phyloP scores from a whole-genome alignment of 2,888 invertebrate species.

The Iphiclides podalirius region DNA sequence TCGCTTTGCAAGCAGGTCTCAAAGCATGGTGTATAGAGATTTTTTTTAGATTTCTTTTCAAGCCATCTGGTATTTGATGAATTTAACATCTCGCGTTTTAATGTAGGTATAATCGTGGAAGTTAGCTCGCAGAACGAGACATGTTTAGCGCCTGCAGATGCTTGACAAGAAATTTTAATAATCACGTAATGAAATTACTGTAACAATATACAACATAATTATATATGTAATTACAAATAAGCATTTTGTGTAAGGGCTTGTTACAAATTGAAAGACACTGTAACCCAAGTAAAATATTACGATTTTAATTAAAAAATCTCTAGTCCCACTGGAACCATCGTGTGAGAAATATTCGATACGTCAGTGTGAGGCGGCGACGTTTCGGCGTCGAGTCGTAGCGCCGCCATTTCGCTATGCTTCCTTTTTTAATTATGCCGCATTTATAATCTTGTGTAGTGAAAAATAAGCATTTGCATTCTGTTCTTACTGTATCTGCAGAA shows the following conservation, averaged over 20 bases:
- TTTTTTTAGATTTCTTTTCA: conserved; percentile 74
- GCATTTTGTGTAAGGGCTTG: conserved; percentile 83
- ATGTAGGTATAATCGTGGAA: conserved; percentile 28
- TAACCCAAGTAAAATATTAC: conserved; percentile 81
- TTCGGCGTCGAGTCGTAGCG: conserved; percentile 34
- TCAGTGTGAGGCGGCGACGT: conserved; percentile 41
- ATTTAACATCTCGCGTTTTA: conserved; percentile 30
- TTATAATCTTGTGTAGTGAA: conserved; percentile 73
- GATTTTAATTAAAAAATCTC: conserved; percentile 82
- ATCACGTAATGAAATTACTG: conserved; percentile 80
- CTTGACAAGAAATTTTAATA: conserved; percentile 73
- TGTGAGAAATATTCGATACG: conserved; percentile 61
- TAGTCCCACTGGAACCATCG: conserved; percentile 84
- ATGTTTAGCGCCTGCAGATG: conserved; percentile 53
- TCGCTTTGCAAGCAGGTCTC: conserved; percentile 71
- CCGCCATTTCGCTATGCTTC: conserved; percentile 72
- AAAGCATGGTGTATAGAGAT: conserved; percentile 77
- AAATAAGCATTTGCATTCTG: conserved; percentile 76
- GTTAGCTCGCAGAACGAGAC: conserved; percentile 34
- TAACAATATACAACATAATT: conserved; percentile 75
- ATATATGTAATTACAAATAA: conserved; percentile 74
- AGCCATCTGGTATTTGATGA: conserved; percentile 57
- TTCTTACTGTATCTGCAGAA: conserved; percentile 71
- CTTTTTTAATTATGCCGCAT: conserved; percentile 68
- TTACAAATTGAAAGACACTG: conserved; percentile 80